Evolutionary conservation across 2,797 vertebrate species (phyloP).

Genomic region (Remorina albescens): DNA sequence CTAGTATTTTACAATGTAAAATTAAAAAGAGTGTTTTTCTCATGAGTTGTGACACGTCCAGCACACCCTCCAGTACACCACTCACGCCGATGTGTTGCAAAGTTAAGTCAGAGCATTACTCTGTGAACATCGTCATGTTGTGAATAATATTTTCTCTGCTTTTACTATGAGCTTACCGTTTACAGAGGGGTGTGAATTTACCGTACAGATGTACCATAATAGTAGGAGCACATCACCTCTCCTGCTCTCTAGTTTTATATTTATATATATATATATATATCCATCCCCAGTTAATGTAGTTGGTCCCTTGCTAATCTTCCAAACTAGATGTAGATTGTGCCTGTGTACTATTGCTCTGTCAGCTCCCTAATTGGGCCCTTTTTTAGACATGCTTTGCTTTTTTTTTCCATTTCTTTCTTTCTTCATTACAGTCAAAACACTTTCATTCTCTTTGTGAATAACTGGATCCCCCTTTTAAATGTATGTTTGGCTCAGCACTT

Average conservation of each 20-base stretch:
- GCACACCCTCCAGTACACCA: not conserved
- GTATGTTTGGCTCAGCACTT: not conserved
- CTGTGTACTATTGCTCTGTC: slow-evolving; percentile 50
- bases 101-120: not conserved
- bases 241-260: slow-evolving; percentile 31
- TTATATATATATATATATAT: no score
- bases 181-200: no score
- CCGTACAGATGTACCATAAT: slow-evolving; percentile 37
- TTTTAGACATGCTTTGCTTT: slow-evolving; percentile 33
- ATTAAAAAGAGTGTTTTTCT: not conserved
- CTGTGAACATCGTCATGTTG: slow-evolving; percentile 20
- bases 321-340: slow-evolving; percentile 47
- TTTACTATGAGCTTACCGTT: slow-evolving; percentile 38
- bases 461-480: not conserved
- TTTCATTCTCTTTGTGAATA: slow-evolving; percentile 14
- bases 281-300: slow-evolving; percentile 48
- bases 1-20: not conserved
- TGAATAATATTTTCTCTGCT: slow-evolving; percentile 27
- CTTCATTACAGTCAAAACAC: slow-evolving; percentile 28
- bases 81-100: no score
- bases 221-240: slow-evolving; percentile 11
- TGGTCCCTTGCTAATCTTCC: slow-evolving; percentile 54
- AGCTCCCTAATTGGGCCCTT: slow-evolving; percentile 47
- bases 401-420: not conserved
- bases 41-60: not conserved